Evolutionary conservation across 1,140 invertebrate genomes (phyloP), one percentile per base, ranked within the genome.

Genomic region (Drosophila varians): DNA sequence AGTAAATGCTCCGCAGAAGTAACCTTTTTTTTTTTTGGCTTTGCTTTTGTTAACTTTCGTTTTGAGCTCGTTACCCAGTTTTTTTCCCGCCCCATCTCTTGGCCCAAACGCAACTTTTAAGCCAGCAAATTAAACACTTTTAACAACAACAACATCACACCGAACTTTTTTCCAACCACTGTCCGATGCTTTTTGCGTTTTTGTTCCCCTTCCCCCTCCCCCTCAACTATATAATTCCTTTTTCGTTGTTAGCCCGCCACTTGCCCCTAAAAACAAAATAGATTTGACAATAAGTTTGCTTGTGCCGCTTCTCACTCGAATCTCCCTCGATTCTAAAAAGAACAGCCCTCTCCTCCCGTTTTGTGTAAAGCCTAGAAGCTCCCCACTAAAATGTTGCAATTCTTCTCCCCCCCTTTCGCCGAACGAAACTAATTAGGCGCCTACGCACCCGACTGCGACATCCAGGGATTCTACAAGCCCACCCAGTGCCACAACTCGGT

Each of bases 401-500:
- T 54, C 69, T 87, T 54, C 51, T 77, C 43, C 60, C n/a, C n/a
- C n/a, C n/a, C n/a, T n/a, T n/a, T n/a, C n/a, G n/a, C n/a, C 56
- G 45, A 25, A 57, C 54, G 52, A 74, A 74, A 80, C 82, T 80
- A 92, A 93, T 68, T 91, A 94, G 95, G 94, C 48, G 94, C 94
- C 36, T 96, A 96, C 91, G 94, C 96, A 73, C 97, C 97, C 26
- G 93, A 95, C 74, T 98, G 97, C 92, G 97, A 98, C 92, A 93
- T 93, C 31, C 94, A 96, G 90, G 97, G 97, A 36, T 98, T 95
- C 92, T 98, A 97, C 91, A 94, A 95, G 64, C 94, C 96, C 57
- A 95, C 95, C 53, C 97, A 98, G 89, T 98, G 97, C 90, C 96
- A 97, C 92, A 93, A 93, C 64, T 94, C 95, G 34, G 95, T 96